Base-by-base conservation (phyloP, 2,888 invertebrate genomes). In the Drepanosiphum platanoidis region DNA sequence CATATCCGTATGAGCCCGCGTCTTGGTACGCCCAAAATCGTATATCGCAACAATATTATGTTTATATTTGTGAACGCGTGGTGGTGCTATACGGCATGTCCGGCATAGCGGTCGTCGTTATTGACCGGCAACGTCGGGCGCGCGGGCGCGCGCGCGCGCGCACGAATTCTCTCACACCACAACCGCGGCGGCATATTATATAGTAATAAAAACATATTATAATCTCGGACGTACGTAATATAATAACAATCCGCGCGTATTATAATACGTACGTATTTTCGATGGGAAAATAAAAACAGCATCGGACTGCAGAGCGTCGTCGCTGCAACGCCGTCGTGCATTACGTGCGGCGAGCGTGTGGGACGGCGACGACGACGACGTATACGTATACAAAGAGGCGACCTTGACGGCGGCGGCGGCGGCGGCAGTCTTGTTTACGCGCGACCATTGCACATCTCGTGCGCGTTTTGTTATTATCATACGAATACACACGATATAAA, bases 361-460 rank as follows among this genome's bases (percentile, higher is more conserved):
- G 77, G 61, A 42, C 32, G 46, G n/a, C 34, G n/a, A n/a, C n/a
- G n/a, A n/a, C n/a, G n/a, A n/a, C n/a, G n/a, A n/a, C n/a, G n/a
- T n/a, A n/a, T n/a, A n/a, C n/a, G 27, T n/a, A 32, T 32, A 46
- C n/a, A 15, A 15, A 22, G 30, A 82, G 58, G 72, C 80, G 80
- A 58, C 80, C 80, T 82, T 72, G 81, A 42, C 81, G 79, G 52
- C 52, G 61, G 39, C n/a, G 11, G 46, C 36, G n/a, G n/a, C n/a
- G n/a, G 58, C 32, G 32, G 30, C 18, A 68, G 34, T 70, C 30
- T 46, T 52, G 80, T 80, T 80, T 80, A 70, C 52, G 70, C 64
- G n/a, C 32, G 58, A 71, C 81, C 71, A 71, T 82, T 82, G 81
- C 71, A 71, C 81, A 39, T 39, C 39, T 81, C 71, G 52, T 52